A percentile compares a stretch with the other conserved stretches of the same genome.
phyloP scores from a whole-genome alignment of 1,140 invertebrate species.

The Harpegnathos saltator region DNA sequence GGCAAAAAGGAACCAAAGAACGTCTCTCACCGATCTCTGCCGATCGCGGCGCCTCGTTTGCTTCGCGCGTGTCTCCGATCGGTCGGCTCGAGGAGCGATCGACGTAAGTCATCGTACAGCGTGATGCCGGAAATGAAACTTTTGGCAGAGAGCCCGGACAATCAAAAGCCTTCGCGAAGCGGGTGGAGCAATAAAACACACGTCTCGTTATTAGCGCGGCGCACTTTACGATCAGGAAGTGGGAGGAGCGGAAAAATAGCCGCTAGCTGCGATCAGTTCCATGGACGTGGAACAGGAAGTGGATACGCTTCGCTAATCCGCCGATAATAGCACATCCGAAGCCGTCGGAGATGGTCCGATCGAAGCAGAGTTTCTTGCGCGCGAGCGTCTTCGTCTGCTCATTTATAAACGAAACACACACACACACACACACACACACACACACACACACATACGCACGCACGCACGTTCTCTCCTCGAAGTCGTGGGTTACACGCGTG shows the following conservation, averaged over 20 bases:
- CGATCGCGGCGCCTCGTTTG: constrained; percentile 7
- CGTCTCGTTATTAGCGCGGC: constrained; percentile 46
- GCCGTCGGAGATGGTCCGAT: neutral
- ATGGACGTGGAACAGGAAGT: neutral
- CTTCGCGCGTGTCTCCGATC: neutral
- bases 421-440: no score
- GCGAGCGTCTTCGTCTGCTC: neutral
- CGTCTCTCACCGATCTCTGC: neutral
- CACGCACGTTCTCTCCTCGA: no score
- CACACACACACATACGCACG: no score
- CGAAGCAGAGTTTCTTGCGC: neutral
- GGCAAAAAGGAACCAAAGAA: no score
- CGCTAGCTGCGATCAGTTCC: constrained; percentile 17
- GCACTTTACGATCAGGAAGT: constrained; percentile 15
- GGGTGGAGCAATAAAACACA: constrained; percentile 38
- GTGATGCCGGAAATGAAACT: constrained; percentile 54
- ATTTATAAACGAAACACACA: neutral
- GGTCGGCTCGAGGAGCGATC: constrained; percentile 43
- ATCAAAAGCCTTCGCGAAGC: constrained; percentile 45
- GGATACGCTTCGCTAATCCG: constrained; percentile 27
- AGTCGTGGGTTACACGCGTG: neutral
- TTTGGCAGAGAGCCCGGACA: constrained; percentile 58
- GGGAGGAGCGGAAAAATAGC: constrained; percentile 39
- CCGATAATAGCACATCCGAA: neutral
- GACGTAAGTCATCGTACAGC: constrained; percentile 45